These are phyloP conservation scores for Candidula unifasciata DNA, from an alignment of 2,888 invertebrate species.

Conservation along the genomic window DNA sequence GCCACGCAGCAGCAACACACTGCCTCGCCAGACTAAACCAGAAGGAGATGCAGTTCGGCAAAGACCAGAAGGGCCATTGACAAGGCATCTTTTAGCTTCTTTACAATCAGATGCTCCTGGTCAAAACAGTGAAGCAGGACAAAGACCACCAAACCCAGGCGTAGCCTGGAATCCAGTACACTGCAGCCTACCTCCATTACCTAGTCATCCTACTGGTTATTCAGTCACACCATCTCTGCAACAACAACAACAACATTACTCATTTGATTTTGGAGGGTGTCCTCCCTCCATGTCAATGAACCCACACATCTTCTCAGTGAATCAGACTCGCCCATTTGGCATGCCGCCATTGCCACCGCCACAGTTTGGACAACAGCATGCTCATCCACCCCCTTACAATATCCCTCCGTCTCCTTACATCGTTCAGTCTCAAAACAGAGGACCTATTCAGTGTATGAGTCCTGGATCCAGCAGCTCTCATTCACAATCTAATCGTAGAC, in stretches of 20 bases:
- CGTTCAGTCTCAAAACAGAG: constrained; percentile 42
- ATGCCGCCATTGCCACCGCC: constrained; percentile 34
- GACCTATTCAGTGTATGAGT: constrained; percentile 46
- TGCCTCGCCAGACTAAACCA: constrained; percentile 60
- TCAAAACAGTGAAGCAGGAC: constrained; percentile 52
- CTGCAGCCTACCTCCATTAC: constrained; percentile 49
- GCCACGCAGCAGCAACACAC: constrained; percentile 69
- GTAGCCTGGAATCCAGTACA: constrained; percentile 51
- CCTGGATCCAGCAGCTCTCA: constrained; percentile 55
- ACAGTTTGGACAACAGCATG: constrained; percentile 26
- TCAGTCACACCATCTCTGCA: constrained; percentile 44
- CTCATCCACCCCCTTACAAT: constrained; percentile 36
- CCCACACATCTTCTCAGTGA: constrained; percentile 36
- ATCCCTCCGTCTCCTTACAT: constrained; percentile 52
- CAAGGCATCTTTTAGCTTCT: constrained; percentile 44
- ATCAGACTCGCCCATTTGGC: constrained; percentile 12
- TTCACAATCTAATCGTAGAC: constrained; percentile 49
- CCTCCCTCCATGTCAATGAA: constrained; percentile 16
- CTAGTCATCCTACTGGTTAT: constrained; percentile 43
- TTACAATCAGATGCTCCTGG: constrained; percentile 66
- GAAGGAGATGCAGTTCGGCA: constrained; percentile 18
- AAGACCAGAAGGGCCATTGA: constrained; percentile 61
- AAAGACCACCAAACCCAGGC: constrained; percentile 48
- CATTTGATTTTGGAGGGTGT: constrained; percentile 43
- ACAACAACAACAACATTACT: constrained; percentile 45